phyloP scores from a whole-genome alignment of 2,888 invertebrate species.

The Formica aserva region DNA sequence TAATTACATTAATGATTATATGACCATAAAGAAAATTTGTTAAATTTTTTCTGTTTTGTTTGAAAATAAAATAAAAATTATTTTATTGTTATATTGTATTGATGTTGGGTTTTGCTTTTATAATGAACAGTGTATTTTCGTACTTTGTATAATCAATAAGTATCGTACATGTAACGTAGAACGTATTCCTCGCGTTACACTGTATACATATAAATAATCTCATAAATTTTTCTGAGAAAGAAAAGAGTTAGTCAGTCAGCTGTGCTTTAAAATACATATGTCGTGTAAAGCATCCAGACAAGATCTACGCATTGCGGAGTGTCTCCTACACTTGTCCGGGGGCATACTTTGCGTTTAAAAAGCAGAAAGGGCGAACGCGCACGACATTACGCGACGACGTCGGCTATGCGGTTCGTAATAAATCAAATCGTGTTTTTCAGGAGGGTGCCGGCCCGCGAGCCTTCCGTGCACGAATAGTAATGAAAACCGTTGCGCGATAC shows the following conservation, averaged over 20 bases:
- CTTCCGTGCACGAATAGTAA: slow-evolving; percentile 81
- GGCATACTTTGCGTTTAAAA: slow-evolving; percentile 64
- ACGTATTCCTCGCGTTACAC: background rate
- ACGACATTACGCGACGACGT: slow-evolving; percentile 64
- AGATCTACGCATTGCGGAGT: slow-evolving; percentile 46
- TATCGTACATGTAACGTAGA: background rate
- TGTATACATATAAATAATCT: background rate
- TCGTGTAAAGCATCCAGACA: slow-evolving; percentile 49
- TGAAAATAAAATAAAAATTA: background rate
- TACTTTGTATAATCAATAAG: background rate
- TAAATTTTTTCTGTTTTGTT: background rate
- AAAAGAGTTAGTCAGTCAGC: background rate
- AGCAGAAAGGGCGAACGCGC: slow-evolving; percentile 54
- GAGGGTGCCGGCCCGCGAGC: slow-evolving; percentile 58
- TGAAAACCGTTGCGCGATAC: slow-evolving; percentile 84
- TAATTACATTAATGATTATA: background rate
- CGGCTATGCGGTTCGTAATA: slow-evolving; percentile 73
- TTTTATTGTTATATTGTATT: background rate
- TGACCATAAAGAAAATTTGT: background rate
- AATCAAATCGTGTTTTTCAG: slow-evolving; percentile 83
- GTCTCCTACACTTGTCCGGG: slow-evolving; percentile 50
- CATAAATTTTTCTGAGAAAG: slow-evolving; percentile 19
- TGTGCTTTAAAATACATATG: slow-evolving; percentile 21
- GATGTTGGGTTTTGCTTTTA: too few relatives aligned
- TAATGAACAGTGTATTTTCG: background rate